These are phyloP conservation scores for Andricus curvator DNA, from an alignment of 2,888 invertebrate genomes.

Conservation along the genomic window DNA sequence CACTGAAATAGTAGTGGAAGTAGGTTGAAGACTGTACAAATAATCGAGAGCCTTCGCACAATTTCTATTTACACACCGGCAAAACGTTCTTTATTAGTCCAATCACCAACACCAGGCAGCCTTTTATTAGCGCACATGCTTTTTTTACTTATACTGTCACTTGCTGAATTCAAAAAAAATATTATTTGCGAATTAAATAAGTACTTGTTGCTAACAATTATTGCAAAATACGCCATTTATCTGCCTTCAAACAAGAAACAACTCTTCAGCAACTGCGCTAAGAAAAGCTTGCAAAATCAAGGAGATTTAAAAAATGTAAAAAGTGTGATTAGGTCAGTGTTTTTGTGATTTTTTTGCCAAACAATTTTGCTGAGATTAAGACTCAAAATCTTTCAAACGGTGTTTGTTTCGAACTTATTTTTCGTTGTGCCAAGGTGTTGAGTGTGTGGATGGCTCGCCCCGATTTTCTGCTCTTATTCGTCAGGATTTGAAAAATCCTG, in stretches of 20 bases:
- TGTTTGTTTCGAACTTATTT: constrained; percentile 66
- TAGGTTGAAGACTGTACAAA: constrained; percentile 23
- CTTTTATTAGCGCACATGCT: constrained; percentile 58
- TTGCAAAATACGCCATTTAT: background rate
- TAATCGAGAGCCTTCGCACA: constrained; percentile 38
- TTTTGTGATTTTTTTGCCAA: background rate
- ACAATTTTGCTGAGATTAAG: background rate
- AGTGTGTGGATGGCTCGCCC: constrained; percentile 41
- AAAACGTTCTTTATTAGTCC: constrained; percentile 55
- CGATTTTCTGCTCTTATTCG: constrained; percentile 37
- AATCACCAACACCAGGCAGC: constrained; percentile 54
- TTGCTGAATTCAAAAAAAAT: background rate
- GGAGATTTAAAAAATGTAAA: constrained; percentile 6
- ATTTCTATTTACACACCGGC: constrained; percentile 41
- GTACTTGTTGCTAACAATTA: background rate
- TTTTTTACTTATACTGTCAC: constrained; percentile 42
- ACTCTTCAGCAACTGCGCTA: constrained; percentile 24
- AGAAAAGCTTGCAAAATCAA: constrained; percentile 34
- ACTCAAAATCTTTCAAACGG: constrained; percentile 50
- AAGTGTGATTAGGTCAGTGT: constrained; percentile 4
- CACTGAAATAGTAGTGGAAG: background rate
- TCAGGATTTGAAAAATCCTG: constrained; percentile 42
- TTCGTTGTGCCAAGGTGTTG: constrained; percentile 50
- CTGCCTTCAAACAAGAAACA: background rate
- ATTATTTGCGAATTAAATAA: constrained; percentile 17